Evolutionary conservation across 2,113 vertebrate genomes (phyloP).

Genomic region (Pungitius pungitius): DNA sequence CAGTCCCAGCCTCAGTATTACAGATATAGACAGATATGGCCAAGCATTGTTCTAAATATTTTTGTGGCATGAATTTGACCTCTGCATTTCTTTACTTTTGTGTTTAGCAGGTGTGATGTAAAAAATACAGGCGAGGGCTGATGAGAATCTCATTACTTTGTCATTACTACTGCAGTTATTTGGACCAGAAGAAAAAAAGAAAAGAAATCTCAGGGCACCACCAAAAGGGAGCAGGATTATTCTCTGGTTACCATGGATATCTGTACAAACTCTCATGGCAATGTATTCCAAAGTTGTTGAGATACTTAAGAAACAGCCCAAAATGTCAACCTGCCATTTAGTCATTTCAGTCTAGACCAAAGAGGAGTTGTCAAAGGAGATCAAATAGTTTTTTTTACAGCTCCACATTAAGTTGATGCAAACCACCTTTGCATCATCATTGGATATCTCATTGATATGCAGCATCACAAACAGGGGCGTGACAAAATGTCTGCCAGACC

Average conservation of each 20-base stretch:
- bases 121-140: background rate
- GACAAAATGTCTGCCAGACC: no score
- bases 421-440: background rate
- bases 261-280: background rate
- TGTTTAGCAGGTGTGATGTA: no score
- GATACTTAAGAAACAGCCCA: background rate
- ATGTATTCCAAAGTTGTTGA: background rate
- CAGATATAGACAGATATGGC: background rate
- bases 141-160: background rate
- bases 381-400: no score
- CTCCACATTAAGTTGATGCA: background rate
- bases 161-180: background rate
- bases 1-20: conserved; percentile 26
- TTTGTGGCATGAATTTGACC: background rate
- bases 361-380: background rate
- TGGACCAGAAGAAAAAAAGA: background rate
- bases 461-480: background rate
- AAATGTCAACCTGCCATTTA: background rate
- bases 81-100: background rate
- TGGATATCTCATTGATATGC: background rate
- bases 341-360: background rate
- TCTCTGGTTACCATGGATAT: background rate
- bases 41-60: conserved; percentile 7
- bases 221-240: no score
- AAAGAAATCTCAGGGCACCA: no score